A percentile compares a stretch with the other conserved stretches of the same genome.
These are phyloP conservation scores for Apis mellifera DNA, from an alignment of 1,140 invertebrate genomes.

Conservation along the genomic window Amel_HAv3.1 CM009931.2:24093501-24094000, in stretches of 20 bases:
- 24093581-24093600: too few species aligned
- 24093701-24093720: slow-evolving; percentile 11
- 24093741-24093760: not conserved
- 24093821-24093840: slow-evolving; percentile 10
- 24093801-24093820: not conserved
- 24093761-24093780: not conserved
- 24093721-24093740: not conserved
- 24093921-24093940: not conserved
- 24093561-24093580: too few species aligned
- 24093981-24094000: slow-evolving; percentile 58
- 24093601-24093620: not conserved
- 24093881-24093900: not conserved
- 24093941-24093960: too few species aligned
- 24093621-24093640: not conserved
- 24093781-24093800: not conserved
- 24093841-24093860: not conserved
- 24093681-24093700: not conserved
- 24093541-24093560: too few species aligned
- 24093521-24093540: too few species aligned
- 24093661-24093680: not conserved
- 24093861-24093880: not conserved
- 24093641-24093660: too few species aligned
- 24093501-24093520: too few species aligned
- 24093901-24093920: not conserved
- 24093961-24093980: slow-evolving; percentile 41